These are phyloP conservation scores for Trachelipus rathkii DNA, from an alignment of 1,140 invertebrate species.

Conservation along the genomic window DNA sequence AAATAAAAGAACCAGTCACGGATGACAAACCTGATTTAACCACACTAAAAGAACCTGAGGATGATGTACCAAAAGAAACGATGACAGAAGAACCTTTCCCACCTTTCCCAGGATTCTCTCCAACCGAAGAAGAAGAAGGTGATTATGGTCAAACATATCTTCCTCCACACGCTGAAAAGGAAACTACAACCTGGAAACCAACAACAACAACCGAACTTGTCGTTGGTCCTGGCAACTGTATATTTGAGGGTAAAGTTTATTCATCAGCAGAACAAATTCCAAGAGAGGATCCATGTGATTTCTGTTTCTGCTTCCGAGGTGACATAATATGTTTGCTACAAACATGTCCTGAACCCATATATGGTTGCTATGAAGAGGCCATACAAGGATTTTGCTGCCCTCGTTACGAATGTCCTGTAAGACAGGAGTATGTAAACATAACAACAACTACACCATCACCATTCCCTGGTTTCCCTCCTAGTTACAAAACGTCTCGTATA, in stretches of 20 bases:
- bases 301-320: slow-evolving; percentile 94
- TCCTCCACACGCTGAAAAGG: not conserved
- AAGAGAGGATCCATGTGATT: slow-evolving; percentile 87
- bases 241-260: slow-evolving; percentile 85
- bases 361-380: slow-evolving; percentile 81
- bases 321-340: slow-evolving; percentile 93
- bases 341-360: slow-evolving; percentile 87
- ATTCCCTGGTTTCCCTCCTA: slow-evolving; percentile 34
- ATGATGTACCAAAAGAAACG: not conserved
- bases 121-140: too few species aligned
- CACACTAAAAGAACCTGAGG: not conserved
- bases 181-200: slow-evolving; percentile 29
- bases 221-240: slow-evolving; percentile 80
- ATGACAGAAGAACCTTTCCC: slow-evolving; percentile 20
- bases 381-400: slow-evolving; percentile 92
- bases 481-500: slow-evolving; percentile 21
- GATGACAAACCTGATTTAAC: too few species aligned
- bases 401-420: slow-evolving; percentile 83
- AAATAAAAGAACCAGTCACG: too few species aligned
- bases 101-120: slow-evolving; percentile 5
- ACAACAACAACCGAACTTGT: slow-evolving; percentile 35
- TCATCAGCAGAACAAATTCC: slow-evolving; percentile 92
- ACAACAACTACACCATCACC: slow-evolving; percentile 64
- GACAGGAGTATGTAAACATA: slow-evolving; percentile 64
- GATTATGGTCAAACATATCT: not conserved